These are phyloP conservation scores for Alexandromys fortis DNA, from an alignment of 2,113 vertebrate genomes.

Conservation along the genomic window DNA sequence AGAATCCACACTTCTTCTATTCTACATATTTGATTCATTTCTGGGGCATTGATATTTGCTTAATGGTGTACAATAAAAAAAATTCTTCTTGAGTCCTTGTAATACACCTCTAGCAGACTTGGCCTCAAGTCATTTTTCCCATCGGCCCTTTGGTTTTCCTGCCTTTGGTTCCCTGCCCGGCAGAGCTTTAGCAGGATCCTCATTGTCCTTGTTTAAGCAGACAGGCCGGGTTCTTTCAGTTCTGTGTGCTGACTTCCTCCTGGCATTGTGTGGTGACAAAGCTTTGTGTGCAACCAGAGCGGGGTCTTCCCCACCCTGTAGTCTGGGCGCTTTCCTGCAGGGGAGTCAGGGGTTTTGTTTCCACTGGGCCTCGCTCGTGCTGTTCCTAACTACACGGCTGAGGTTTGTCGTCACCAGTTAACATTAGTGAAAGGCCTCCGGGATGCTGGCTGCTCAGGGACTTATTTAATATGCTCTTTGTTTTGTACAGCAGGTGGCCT, in stretches of 20 bases:
- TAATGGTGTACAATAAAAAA: constrained; percentile 2
- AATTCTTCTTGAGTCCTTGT: background rate
- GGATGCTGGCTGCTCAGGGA: background rate
- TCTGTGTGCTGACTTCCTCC: background rate
- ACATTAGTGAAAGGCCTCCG: constrained; percentile 65
- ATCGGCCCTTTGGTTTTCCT: background rate
- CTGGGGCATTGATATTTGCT: background rate
- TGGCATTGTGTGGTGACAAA: background rate
- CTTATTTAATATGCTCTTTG: constrained; percentile 77
- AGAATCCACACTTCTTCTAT: background rate
- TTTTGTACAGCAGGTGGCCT: constrained; percentile 59
- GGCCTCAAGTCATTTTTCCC: background rate
- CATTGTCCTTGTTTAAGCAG: background rate
- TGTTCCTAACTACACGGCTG: constrained; percentile 63
- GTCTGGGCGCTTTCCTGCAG: constrained; percentile 25
- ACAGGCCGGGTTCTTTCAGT: background rate
- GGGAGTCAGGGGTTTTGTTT: constrained; percentile 49
- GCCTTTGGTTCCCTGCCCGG: background rate
- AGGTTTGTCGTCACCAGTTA: constrained; percentile 67
- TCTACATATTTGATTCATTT: background rate
- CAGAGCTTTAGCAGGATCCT: background rate
- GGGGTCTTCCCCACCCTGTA: constrained; percentile 1
- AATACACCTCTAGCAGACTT: constrained; percentile 8
- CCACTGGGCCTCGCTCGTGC: constrained; percentile 32
- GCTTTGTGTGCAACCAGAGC: background rate